Evolutionary conservation across 1,140 invertebrate species (phyloP).

Genomic region (Popillia japonica): DNA sequence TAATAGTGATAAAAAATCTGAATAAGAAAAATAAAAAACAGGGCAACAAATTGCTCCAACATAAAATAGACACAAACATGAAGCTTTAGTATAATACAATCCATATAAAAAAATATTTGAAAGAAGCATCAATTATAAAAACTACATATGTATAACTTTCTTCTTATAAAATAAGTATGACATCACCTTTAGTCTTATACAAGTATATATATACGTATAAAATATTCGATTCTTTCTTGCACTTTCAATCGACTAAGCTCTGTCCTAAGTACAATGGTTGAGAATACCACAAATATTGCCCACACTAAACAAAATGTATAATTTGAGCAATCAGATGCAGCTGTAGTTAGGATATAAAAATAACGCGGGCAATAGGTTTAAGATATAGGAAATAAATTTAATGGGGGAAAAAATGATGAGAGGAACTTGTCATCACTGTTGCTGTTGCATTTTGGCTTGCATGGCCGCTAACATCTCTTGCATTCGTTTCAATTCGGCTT

Average conservation of each 20-base stretch:
- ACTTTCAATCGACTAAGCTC: slow-evolving; percentile 9
- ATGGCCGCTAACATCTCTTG: slow-evolving; percentile 95
- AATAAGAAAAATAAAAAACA: not conserved
- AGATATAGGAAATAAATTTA: not conserved
- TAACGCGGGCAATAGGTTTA: not conserved
- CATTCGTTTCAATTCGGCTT: slow-evolving; percentile 90
- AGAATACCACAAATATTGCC: slow-evolving; percentile 3
- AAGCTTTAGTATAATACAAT: slow-evolving; percentile 26
- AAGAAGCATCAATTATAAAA: slow-evolving; percentile 18
- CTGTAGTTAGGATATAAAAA: not conserved
- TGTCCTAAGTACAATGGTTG: slow-evolving; percentile 21
- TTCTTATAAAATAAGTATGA: slow-evolving; percentile 28
- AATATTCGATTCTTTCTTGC: not conserved
- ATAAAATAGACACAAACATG: slow-evolving; percentile 16
- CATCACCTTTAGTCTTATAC: slow-evolving; percentile 21
- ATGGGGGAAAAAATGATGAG: not conserved
- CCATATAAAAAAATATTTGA: slow-evolving; percentile 9
- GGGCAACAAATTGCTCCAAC: slow-evolving; percentile 11
- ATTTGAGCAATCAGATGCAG: slow-evolving; percentile 13
- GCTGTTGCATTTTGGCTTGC: slow-evolving; percentile 89
- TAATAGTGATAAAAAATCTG: slow-evolving; percentile 23
- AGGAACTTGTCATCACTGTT: slow-evolving; percentile 55
- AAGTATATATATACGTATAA: slow-evolving; percentile 8
- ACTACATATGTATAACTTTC: slow-evolving; percentile 4
- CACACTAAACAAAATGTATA: not conserved